Evolutionary conservation across 2,888 invertebrate species (phyloP).

Genomic region (Crocallis elinguaria): DNA sequence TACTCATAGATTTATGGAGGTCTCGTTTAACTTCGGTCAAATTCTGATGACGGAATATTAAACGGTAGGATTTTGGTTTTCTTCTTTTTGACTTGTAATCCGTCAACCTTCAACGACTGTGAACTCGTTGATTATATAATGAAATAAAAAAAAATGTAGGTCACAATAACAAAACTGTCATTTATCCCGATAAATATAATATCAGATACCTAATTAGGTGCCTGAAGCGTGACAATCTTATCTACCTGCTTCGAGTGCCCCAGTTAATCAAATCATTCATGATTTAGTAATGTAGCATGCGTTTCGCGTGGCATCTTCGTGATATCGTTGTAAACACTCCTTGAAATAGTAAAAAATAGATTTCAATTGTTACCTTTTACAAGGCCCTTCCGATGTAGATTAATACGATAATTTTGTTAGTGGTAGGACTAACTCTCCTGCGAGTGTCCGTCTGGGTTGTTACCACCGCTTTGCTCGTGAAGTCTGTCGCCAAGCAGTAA

Average conservation of each 20-base stretch:
- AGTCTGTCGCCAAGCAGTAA: too few relatives aligned
- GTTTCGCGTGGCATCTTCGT: slow-evolving; percentile 12
- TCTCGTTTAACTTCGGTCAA: too few relatives aligned
- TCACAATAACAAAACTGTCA: slow-evolving; percentile 3
- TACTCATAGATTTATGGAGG: too few relatives aligned
- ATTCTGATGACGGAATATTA: too few relatives aligned
- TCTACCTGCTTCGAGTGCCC: slow-evolving; percentile 7
- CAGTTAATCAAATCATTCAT: neutral
- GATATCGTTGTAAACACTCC: neutral
- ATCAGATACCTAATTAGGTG: neutral
- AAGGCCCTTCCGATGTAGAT: slow-evolving; percentile 7
- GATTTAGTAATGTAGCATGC: slow-evolving; percentile 13
- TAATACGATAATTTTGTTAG: neutral
- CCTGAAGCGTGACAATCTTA: slow-evolving; percentile 1
- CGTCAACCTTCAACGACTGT: too few relatives aligned
- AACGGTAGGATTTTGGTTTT: too few relatives aligned
- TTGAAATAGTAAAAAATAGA: slow-evolving; percentile 3
- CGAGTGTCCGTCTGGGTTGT: too few relatives aligned
- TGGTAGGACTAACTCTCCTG: too few relatives aligned
- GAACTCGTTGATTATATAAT: too few relatives aligned
- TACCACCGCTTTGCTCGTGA: too few relatives aligned
- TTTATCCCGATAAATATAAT: neutral
- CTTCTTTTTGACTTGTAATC: too few relatives aligned
- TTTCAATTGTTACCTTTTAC: neutral
- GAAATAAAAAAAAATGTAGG: slow-evolving; percentile 6